These are phyloP conservation scores for Dendrocopos noguchii DNA, from an alignment of 2,113 vertebrate genomes.

Conservation along the genomic window DNA sequence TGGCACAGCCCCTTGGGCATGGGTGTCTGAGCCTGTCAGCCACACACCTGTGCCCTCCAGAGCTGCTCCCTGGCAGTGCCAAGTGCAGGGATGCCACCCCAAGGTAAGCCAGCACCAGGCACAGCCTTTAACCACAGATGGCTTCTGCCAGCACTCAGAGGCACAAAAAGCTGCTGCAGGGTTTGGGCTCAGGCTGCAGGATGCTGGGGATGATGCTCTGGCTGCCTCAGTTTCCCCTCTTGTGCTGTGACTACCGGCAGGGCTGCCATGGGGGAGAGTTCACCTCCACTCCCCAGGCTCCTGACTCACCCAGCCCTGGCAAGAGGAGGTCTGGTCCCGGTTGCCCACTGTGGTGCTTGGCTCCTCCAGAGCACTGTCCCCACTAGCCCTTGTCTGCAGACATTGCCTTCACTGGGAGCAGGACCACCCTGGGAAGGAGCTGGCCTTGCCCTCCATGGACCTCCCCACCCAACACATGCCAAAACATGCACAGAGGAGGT, in stretches of 20 bases:
- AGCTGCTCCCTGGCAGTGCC: not conserved
- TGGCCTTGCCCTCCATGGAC: not conserved
- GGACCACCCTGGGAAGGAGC: not conserved
- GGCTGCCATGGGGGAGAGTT: rapidly evolving
- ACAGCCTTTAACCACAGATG: not conserved
- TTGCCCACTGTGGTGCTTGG: not conserved
- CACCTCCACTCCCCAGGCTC: not conserved
- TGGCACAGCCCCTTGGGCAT: rapidly evolving
- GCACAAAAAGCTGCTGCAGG: rapidly evolving
- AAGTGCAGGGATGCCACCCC: not conserved
- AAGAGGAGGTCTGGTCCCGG: not conserved
- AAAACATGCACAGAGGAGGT: not conserved
- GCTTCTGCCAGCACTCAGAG: not conserved
- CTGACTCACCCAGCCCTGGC: not conserved
- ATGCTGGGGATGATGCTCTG: not conserved
- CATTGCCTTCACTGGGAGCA: not conserved
- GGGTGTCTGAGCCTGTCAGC: rapidly evolving
- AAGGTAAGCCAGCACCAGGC: not conserved
- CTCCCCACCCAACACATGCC: not conserved
- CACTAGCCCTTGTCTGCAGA: rapidly evolving
- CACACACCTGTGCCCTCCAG: not conserved
- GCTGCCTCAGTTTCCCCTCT: slow-evolving; percentile 21
- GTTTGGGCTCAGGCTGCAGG: rapidly evolving
- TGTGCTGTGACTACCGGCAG: rapidly evolving
- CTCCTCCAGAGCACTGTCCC: not conserved